Conservation (phyloP, 2,113 vertebrate genomes). For the Lipophrys pholis region DNA sequence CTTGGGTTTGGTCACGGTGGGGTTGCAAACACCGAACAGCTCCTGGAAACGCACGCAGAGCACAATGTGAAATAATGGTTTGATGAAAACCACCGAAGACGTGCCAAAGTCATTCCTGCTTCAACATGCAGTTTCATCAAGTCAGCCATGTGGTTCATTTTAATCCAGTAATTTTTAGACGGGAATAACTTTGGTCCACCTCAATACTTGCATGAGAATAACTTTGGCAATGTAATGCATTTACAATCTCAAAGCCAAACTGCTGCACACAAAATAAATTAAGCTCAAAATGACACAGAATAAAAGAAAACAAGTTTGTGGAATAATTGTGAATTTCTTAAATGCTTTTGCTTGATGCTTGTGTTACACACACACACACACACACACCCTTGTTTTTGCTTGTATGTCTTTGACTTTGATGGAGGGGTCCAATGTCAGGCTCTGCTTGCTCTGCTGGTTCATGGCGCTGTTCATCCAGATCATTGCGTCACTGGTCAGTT, state of each 20-base stretch:
- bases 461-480: constrained; percentile 98
- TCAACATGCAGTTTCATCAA: not conserved
- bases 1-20: constrained; percentile 92
- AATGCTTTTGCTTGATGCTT: not conserved
- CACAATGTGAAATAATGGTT: not conserved
- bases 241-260: too few relatives aligned
- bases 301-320: too few relatives aligned
- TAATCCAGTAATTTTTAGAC: too few relatives aligned
- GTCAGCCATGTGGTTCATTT: not conserved
- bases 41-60: constrained; percentile 81
- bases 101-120: not conserved
- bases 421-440: constrained; percentile 87
- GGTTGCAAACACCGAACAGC: constrained; percentile 86
- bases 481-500: constrained; percentile 88
- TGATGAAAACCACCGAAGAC: not conserved
- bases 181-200: too few relatives aligned
- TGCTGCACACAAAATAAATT: too few relatives aligned
- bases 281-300: too few relatives aligned
- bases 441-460: constrained; percentile 95
- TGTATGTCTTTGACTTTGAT: constrained; percentile 91
- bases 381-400: constrained; percentile 91
- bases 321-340: too few relatives aligned
- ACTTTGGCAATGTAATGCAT: too few relatives aligned
- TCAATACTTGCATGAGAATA: too few relatives aligned
- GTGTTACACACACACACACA: not conserved